These are phyloP conservation scores for Anguilla rostrata DNA, from an alignment of 2,113 vertebrate species.

Conservation along the genomic window DNA sequence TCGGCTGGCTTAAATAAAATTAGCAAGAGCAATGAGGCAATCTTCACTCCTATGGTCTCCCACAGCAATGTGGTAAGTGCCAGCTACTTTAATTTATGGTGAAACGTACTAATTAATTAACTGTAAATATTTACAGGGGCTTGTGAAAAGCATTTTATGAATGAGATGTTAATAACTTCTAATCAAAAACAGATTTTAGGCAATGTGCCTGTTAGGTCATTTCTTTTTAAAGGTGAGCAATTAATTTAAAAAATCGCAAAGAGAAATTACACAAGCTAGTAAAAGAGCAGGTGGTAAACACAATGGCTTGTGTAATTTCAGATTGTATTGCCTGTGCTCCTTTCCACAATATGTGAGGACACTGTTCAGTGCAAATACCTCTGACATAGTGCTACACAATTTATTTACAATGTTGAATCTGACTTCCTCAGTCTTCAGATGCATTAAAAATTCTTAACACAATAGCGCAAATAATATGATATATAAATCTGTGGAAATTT, in stretches of 20 bases:
- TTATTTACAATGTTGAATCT: not conserved
- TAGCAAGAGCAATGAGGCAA: slow-evolving; percentile 1
- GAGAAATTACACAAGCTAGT: slow-evolving; percentile 26
- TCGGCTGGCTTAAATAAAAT: not conserved
- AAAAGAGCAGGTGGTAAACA: slow-evolving; percentile 44
- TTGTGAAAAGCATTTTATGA: slow-evolving; percentile 67
- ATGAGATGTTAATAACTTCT: slow-evolving; percentile 54
- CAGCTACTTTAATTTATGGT: slow-evolving; percentile 68
- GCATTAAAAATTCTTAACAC: not conserved
- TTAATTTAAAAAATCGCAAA: slow-evolving; percentile 69
- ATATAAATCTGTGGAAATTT: not conserved
- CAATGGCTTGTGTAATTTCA: slow-evolving; percentile 20
- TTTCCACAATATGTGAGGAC: not conserved
- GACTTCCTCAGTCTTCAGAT: not conserved
- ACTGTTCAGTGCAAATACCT: no score
- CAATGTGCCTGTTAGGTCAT: slow-evolving; percentile 42
- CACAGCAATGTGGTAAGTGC: slow-evolving; percentile 36
- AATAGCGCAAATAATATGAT: not conserved
- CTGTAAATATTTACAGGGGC: slow-evolving; percentile 67
- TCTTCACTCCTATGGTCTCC: not conserved
- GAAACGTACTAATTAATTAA: slow-evolving; percentile 76
- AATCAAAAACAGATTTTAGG: slow-evolving; percentile 69
- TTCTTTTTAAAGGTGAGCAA: slow-evolving; percentile 69
- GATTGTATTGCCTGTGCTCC: not conserved
- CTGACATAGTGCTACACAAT: not conserved